Percentiles rank a stretch among this genome's conserved stretches.
Conservation (phyloP, 2,113 vertebrate species). For the Cyanoderma ruficeps region DNA sequence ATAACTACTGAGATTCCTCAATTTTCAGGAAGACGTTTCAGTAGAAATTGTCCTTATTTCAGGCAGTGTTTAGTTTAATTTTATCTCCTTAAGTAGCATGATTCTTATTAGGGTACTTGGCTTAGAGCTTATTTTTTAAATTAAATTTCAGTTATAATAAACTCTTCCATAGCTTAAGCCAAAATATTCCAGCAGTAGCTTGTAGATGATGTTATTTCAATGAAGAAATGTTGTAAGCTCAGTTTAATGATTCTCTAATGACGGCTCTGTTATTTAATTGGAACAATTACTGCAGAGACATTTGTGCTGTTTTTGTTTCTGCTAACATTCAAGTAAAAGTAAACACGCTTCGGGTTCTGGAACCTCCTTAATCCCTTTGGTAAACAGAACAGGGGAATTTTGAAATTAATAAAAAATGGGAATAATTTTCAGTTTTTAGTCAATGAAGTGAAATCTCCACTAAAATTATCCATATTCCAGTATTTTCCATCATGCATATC, state of each 20-base stretch:
- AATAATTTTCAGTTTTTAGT: neutral
- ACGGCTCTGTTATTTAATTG: neutral
- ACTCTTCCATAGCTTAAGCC: neutral
- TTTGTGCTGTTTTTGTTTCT: neutral
- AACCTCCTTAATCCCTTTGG: neutral
- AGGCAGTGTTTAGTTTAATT: neutral
- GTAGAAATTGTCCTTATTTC: neutral
- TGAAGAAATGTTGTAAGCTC: neutral
- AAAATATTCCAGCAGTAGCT: neutral
- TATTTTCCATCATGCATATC: fast-evolving
- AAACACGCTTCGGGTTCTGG: neutral
- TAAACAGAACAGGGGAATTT: neutral
- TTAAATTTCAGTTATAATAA: neutral
- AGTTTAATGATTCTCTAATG: neutral
- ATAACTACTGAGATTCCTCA: neutral
- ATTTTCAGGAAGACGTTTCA: neutral
- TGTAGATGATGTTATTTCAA: neutral
- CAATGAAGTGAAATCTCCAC: neutral
- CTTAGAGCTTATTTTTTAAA: neutral
- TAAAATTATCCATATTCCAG: too few species aligned
- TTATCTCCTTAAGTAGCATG: neutral
- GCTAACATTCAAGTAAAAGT: neutral
- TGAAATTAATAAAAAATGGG: neutral
- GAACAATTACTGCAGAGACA: neutral
- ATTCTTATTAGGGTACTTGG: neutral